phyloP scores from a whole-genome alignment of 1,140 invertebrate species.

The Ditylenchus dipsaci region DNA sequence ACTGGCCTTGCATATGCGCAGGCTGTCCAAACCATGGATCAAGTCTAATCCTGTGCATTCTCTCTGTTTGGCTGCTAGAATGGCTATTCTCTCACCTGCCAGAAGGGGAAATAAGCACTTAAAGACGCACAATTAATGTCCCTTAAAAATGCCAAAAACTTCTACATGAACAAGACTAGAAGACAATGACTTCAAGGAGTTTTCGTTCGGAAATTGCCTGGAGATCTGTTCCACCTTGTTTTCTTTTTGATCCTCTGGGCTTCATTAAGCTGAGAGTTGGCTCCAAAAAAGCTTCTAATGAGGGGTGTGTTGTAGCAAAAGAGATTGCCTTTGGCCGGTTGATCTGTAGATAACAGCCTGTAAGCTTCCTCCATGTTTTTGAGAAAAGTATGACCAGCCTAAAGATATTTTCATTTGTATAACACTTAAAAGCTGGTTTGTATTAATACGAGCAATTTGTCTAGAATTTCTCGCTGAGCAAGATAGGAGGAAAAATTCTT shows the following conservation, averaged over 20 bases:
- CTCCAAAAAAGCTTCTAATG: constrained; percentile 26
- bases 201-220: constrained; percentile 33
- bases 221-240: background rate
- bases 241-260: constrained; percentile 9
- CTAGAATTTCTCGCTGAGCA: too few species aligned
- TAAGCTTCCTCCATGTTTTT: constrained; percentile 23
- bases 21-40: constrained; percentile 36
- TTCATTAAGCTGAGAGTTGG: constrained; percentile 26
- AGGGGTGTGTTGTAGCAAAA: constrained; percentile 27
- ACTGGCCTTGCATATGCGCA: constrained; percentile 23
- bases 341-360: constrained; percentile 26
- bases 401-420: constrained; percentile 12
- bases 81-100: constrained; percentile 36
- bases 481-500: too few species aligned
- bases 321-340: constrained; percentile 19
- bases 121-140: constrained; percentile 15
- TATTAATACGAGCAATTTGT: too few species aligned
- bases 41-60: constrained; percentile 36
- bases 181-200: constrained; percentile 8
- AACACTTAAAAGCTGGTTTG: background rate
- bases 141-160: background rate
- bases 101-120: constrained; percentile 41
- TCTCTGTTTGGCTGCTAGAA: constrained; percentile 41
- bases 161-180: background rate
- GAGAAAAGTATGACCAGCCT: constrained; percentile 13